Conservation (phyloP, 2,113 vertebrate species). For the Osmerus mordax region DNA sequence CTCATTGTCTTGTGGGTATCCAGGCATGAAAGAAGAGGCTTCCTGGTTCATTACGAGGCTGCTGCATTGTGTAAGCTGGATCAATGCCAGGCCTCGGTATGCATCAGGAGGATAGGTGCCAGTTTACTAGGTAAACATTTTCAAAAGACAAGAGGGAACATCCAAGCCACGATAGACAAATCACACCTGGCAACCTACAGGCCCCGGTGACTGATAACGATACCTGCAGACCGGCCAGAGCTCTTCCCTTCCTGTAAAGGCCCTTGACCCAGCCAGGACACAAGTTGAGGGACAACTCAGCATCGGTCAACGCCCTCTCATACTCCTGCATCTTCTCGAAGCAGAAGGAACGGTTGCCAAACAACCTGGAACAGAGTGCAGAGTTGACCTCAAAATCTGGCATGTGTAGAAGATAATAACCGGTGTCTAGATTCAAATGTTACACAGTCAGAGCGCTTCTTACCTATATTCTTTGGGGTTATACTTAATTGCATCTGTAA, state of each 20-base stretch:
- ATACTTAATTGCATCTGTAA: slow-evolving; percentile 74
- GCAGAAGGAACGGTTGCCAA: slow-evolving; percentile 84
- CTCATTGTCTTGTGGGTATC: background rate
- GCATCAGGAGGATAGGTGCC: background rate
- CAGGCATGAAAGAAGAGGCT: too few species aligned
- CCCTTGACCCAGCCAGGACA: slow-evolving; percentile 77
- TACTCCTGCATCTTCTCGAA: slow-evolving; percentile 73
- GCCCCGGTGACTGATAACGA: background rate
- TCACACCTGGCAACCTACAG: background rate
- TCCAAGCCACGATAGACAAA: background rate
- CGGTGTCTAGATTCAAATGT: background rate
- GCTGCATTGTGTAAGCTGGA: background rate
- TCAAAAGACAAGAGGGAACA: too few species aligned
- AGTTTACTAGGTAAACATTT: too few species aligned
- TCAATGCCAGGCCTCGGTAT: background rate
- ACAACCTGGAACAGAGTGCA: slow-evolving; percentile 59
- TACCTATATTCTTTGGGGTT: slow-evolving; percentile 79
- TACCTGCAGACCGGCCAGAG: slow-evolving; percentile 78
- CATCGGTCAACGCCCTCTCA: slow-evolving; percentile 69
- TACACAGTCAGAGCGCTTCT: slow-evolving; percentile 12
- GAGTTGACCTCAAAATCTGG: background rate
- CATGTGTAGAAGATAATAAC: background rate
- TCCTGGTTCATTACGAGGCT: background rate
- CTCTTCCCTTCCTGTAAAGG: slow-evolving; percentile 77
- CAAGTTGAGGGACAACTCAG: slow-evolving; percentile 65